phyloP scores from a whole-genome alignment of 64 coral and sea anemone genomes.

The Stichodactyla mertensii region DNA sequence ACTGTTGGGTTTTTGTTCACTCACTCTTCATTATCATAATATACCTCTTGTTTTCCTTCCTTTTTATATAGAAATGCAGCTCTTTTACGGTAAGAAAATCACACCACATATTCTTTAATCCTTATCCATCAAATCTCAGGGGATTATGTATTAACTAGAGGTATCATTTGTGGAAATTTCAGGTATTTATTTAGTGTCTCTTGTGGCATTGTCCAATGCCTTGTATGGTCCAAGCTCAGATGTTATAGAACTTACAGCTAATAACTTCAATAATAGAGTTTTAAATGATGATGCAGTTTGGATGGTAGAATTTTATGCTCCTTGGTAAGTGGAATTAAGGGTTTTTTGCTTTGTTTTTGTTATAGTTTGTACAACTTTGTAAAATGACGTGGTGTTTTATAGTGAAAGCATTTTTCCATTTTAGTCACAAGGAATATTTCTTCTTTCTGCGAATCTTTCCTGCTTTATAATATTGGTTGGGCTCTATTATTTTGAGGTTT shows the following conservation, averaged over 20 bases:
- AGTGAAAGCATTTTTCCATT: not conserved
- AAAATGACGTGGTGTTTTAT: not conserved
- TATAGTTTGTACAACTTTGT: not conserved
- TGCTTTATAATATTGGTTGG: not conserved
- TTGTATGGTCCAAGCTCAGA: conserved; percentile 81
- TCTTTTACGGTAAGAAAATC: conserved; percentile 56
- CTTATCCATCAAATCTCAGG: not conserved
- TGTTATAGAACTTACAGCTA: conserved; percentile 88
- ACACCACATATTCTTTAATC: not conserved
- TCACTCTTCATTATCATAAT: not conserved
- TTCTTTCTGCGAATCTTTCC: no score
- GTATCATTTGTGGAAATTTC: conserved; percentile 21
- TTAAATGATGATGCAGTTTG: conserved; percentile 84
- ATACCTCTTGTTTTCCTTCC: not conserved
- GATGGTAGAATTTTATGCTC: conserved; percentile 97
- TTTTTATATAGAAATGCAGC: conserved; percentile 49
- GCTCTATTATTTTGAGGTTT: not conserved
- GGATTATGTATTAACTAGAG: not conserved
- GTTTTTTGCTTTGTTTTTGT: conserved; percentile 3
- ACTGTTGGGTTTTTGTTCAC: not conserved
- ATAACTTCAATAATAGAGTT: conserved; percentile 89
- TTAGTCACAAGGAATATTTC: no score
- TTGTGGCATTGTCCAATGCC: conserved; percentile 48
- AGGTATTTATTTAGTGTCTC: conserved; percentile 63
- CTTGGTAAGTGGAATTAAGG: conserved; percentile 70